Base-by-base conservation (phyloP, 2,888 invertebrate species). In the Torymus aiolomorphi region DNA sequence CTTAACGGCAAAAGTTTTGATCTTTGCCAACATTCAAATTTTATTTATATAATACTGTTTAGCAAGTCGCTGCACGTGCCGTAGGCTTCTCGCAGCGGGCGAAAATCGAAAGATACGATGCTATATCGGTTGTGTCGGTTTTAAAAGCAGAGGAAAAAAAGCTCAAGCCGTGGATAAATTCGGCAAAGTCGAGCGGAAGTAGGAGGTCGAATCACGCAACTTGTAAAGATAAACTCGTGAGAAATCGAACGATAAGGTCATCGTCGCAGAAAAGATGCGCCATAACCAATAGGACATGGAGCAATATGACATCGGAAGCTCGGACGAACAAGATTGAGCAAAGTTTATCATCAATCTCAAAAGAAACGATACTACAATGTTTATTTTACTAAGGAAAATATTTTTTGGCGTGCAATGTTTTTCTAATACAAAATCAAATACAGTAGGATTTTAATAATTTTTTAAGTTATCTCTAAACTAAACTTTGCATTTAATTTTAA, bases 31-130 rank as follows among this genome's bases (percentile, higher is more conserved):
- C 49, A 20, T 14, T 8, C 56, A 49, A 31, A 66, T 71, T 71
- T 80, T 76, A 80, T 80, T 80, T 80, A 75, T 80, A 76, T 75
- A 76, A 80, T 80, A 61, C 59, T 59, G 24, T 71, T 66, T 59
- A 54, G 42, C 16, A 3, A 66, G 66, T 20, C 66, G 54, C 49
- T 80, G 71, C 79, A 76, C 79, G 79, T 80, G 80, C 24, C 71
- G 70, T 57, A 31, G 57, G 51, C 57, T 74, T 70, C 57, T 59
- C 31, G 59, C 62, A 18, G 52, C 8, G 57, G 18, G 20, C 54
- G 31, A 54, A 51, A 62, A 52, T 73, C 18, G 73, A 51, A 42
- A 71, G 75, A 80, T 80, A 72, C 71, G 59, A 76, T 63, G 54
- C 65, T 73, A 52, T 16, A 67, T 80, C 16, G 57, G 24, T 71